Base-by-base conservation (phyloP, 2,888 invertebrate species). In the Pristionchus japonicus region DNA sequence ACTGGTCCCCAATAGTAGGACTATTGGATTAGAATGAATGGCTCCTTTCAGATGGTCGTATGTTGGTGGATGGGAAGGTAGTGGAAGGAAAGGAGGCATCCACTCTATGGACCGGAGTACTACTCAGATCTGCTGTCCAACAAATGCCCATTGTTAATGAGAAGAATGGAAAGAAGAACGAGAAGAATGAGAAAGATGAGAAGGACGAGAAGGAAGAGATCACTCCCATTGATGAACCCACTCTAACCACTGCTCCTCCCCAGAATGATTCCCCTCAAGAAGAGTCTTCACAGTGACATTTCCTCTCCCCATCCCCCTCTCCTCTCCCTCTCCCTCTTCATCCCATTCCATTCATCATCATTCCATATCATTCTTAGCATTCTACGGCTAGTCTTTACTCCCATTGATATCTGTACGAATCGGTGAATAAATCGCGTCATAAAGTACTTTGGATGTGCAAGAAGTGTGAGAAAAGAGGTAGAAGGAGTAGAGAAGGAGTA, bases 41-140 rank as follows among this genome's bases (percentile, higher is more conserved):
- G n/a, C 6, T 31, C 2, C 27, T 88, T 89, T 43, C 87, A 90
- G 91, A 91, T 88, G 91, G 91, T 23, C 86, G 91, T n/a, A 90
- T 90, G 88, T 64, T 91, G 82, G 89, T 91, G 43, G 90, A 91
- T 80, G 91, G 91, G 23, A 90, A 90, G 85, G 86, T 89, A 0
- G 89, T 89, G 20, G 77, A 67, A 17, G 88, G 88, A 31, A 80
- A 88, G 40, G 89, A 88, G 61, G 89, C 88, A 4, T 82, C 89
- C 4, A 34, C 86, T 23, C 77, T 90, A 70, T 90, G 90, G 90
- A 64, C 89, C n/a, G 88, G 88, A 15, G 88, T 89, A 9, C 83
- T 90, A 47, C 31, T 86, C 9, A 86, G 86, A 86, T 67, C 67
- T 7, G 86, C 86, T 27, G 86, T 86, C 0, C 34, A 86, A 20